Conservation (phyloP, 37 sponge, comb jelly and placozoan species). For the Hormiphora californensis region DNA sequence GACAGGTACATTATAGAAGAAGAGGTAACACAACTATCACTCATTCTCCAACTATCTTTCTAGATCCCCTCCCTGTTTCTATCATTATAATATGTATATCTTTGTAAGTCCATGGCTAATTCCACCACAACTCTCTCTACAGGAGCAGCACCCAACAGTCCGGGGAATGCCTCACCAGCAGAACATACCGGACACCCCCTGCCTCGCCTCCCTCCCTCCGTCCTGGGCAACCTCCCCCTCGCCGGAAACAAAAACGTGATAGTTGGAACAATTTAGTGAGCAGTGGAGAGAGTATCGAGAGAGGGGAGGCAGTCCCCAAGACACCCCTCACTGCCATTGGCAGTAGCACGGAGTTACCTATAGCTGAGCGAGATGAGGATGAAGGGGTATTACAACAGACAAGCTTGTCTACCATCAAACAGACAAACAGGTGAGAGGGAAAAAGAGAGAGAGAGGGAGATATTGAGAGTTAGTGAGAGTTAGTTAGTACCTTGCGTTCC, state of each 20-base stretch:
- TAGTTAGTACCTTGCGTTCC: background rate
- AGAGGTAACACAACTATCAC: too few relatives aligned
- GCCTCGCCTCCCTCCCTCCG: slow-evolving; percentile 27
- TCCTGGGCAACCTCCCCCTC: background rate
- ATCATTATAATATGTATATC: too few relatives aligned
- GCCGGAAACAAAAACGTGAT: slow-evolving; percentile 27
- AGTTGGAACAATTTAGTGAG: slow-evolving; percentile 17
- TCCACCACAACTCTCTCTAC: background rate
- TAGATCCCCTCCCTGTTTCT: too few relatives aligned
- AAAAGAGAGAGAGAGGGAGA: too few relatives aligned
- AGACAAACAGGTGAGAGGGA: too few relatives aligned
- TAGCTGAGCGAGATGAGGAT: background rate
- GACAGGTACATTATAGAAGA: too few relatives aligned
- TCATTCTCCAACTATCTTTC: too few relatives aligned
- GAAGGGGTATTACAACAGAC: background rate
- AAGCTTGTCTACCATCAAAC: background rate
- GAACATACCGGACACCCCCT: slow-evolving; percentile 33
- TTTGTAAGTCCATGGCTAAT: too few relatives aligned
- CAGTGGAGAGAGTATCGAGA: background rate
- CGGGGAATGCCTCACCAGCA: background rate
- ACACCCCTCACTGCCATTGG: slow-evolving; percentile 26
- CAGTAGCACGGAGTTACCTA: background rate
- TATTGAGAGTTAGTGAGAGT: too few relatives aligned
- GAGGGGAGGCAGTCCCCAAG: background rate
- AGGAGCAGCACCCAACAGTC: slow-evolving; percentile 52